Conservation (phyloP, 2,888 invertebrate species). For the Chloromyia formosa region DNA sequence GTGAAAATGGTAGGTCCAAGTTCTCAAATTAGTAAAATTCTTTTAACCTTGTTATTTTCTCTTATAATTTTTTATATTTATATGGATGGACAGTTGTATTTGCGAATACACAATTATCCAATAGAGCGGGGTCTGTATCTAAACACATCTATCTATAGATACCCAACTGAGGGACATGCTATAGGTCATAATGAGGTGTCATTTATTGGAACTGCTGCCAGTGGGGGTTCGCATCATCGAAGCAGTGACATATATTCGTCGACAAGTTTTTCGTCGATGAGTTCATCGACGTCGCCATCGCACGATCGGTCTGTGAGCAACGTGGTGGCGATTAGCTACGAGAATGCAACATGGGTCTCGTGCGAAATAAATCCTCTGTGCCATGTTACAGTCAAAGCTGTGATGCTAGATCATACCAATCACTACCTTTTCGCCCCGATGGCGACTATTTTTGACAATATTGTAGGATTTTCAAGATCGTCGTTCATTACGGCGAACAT, state of each 20-base stretch:
- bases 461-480: constrained; percentile 71
- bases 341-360: constrained; percentile 70
- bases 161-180: not conserved
- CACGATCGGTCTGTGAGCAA: not conserved
- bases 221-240: not conserved
- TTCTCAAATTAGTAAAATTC: constrained; percentile 76
- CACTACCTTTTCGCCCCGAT: constrained; percentile 84
- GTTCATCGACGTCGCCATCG: constrained; percentile 11
- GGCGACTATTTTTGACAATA: constrained; percentile 76
- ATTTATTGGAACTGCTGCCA: not conserved
- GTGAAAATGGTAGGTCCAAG: constrained; percentile 75
- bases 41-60: constrained; percentile 68
- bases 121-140: constrained; percentile 66
- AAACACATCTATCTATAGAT: constrained; percentile 53
- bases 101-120: constrained; percentile 75
- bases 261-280: not conserved
- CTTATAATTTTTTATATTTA: constrained; percentile 72
- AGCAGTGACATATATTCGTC: not conserved
- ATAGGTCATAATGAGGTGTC: not conserved
- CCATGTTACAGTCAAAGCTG: constrained; percentile 82
- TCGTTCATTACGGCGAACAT: constrained; percentile 80
- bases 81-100: constrained; percentile 78
- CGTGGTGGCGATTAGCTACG: constrained; percentile 59
- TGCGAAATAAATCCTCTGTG: constrained; percentile 80
- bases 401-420: constrained; percentile 84